Conservation (phyloP, 2,797 vertebrate species). For the Molossus molossus region DNA sequence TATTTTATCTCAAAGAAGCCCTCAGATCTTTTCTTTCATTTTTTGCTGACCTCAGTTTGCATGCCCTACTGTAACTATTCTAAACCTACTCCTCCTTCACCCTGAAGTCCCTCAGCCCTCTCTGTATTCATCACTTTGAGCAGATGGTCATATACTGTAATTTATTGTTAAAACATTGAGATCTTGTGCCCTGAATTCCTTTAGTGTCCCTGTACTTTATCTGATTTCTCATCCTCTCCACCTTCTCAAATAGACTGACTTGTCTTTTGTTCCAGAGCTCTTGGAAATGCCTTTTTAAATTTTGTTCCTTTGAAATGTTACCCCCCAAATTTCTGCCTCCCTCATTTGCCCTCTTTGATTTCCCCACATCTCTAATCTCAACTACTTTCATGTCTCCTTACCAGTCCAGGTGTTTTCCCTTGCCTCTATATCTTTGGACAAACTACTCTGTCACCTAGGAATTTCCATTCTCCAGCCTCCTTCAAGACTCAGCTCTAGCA, state of each 20-base stretch:
- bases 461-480: not conserved
- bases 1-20: not conserved
- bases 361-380: not conserved
- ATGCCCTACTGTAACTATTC: not conserved
- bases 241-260: not conserved
- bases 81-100: slow-evolving; percentile 10
- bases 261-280: not conserved
- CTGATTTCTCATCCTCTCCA: slow-evolving; percentile 17
- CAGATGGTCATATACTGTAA: not conserved
- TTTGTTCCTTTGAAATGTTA: slow-evolving; percentile 9
- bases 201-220: not conserved
- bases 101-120: not conserved
- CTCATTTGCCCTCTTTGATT: slow-evolving; percentile 10
- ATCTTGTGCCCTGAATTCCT: not conserved
- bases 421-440: not conserved
- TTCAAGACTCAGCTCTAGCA: not conserved
- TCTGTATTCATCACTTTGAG: not conserved
- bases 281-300: not conserved
- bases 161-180: slow-evolving; percentile 15
- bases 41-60: not conserved
- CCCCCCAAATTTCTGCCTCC: not conserved
- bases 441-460: not conserved
- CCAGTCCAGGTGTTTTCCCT: not conserved
- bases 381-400: not conserved
- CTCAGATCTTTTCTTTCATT: slow-evolving; percentile 12